Conservation (phyloP, 2,888 invertebrate genomes). For the Epicampocera succincta region DNA sequence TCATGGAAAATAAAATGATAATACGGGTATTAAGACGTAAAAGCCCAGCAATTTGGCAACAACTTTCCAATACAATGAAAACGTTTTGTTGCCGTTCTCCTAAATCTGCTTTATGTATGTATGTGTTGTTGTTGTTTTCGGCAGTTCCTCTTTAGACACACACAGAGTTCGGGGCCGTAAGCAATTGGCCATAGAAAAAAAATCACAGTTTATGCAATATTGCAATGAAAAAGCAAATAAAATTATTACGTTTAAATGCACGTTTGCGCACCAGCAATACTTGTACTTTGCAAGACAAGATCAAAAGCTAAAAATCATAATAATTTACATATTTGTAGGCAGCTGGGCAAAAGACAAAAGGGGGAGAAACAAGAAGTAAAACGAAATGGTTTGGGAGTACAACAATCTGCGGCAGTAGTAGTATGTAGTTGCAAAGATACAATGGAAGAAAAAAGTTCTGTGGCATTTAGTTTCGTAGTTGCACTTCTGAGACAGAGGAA, state of each 20-base stretch:
- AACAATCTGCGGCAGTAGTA: slow-evolving; percentile 29
- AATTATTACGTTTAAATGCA: slow-evolving; percentile 57
- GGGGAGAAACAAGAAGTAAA: not conserved
- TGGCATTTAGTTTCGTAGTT: slow-evolving; percentile 27
- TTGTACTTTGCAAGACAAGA: slow-evolving; percentile 56
- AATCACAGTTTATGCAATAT: slow-evolving; percentile 37
- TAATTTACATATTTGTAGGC: slow-evolving; percentile 70
- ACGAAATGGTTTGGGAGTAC: not conserved
- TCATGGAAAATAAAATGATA: slow-evolving; percentile 42
- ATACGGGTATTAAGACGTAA: slow-evolving; percentile 67
- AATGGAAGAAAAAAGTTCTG: slow-evolving; percentile 1
- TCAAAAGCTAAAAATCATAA: slow-evolving; percentile 70
- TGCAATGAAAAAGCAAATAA: slow-evolving; percentile 60
- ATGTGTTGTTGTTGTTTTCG: not conserved
- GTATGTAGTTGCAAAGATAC: slow-evolving; percentile 16
- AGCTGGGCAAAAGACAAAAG: slow-evolving; percentile 40
- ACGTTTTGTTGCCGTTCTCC: not conserved
- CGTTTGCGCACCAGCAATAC: slow-evolving; percentile 29
- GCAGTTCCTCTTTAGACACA: slow-evolving; percentile 49
- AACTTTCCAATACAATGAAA: slow-evolving; percentile 38
- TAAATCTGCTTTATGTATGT: not conserved
- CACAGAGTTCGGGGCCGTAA: slow-evolving; percentile 61
- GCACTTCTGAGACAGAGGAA: not conserved
- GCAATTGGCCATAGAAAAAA: slow-evolving; percentile 55
- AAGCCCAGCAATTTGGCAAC: slow-evolving; percentile 58